Base-by-base conservation (phyloP, 2,797 vertebrate species). In the Helicolenus hilgendorfi region DNA sequence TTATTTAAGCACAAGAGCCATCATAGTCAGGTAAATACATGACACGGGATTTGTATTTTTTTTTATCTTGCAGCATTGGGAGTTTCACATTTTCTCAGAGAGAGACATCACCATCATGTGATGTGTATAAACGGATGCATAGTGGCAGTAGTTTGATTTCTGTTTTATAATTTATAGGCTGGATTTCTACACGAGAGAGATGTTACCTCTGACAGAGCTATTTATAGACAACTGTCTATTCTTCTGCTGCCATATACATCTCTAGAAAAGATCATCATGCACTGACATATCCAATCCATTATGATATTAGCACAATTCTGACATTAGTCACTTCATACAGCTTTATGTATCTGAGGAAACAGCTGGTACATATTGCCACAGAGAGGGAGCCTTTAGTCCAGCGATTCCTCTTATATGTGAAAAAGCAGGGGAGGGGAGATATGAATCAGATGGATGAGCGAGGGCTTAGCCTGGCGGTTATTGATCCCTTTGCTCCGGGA, bases 381-480 rank as follows among this genome's bases (percentile, higher is more conserved):
- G 84, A 91, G 58, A 72, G 53, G 27, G 59, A 63, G 79, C 72
- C 88, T 93, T 85, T 86, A 83, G 87, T 87, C 79, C 60, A 24
- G 84, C 49, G 77, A 88, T 81, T 92, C 89, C 76, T 92, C 84
- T 80, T 85, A 68, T 77, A 87, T 87, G 90, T 89, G 72, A 90
- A 89, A 55, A 87, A 87, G 76, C 59, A 82, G 90, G 77, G 77
- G 41, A 84, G 73, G 53, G 45, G 76, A 94, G 94, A 95, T 96
- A 97, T 94, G 95, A 95, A 97, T 97, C 96, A 97, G 96, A 96
- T 88, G 92, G 95, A 96, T 94, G 94, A 94, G 92, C 88, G 81
- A 92, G 91, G 91, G 95, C 96, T 97, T 95, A 97, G 96, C 91
- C 91, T 92, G 94, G 92, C 86, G 72, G 92, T 91, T 97, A 97